These are phyloP conservation scores for Ctenoplectra terminalis DNA, from an alignment of 1,140 invertebrate species.

Conservation along the genomic window DNA sequence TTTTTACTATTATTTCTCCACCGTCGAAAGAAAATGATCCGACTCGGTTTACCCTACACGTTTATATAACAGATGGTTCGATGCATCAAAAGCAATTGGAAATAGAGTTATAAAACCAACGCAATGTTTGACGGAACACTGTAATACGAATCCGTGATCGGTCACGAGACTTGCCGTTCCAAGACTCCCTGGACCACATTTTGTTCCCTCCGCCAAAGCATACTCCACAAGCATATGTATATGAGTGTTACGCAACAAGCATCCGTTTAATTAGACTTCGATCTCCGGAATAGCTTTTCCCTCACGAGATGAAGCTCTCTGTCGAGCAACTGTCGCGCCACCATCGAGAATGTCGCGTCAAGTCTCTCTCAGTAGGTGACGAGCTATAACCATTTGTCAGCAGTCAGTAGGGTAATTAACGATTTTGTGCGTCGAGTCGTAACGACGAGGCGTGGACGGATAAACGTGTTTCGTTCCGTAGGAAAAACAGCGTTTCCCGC, in stretches of 20 bases:
- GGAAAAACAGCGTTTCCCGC: neutral
- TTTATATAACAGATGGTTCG: too few species aligned
- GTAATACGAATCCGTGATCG: neutral
- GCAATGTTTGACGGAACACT: neutral
- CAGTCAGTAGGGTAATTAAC: conserved; percentile 58
- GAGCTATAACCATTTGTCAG: conserved; percentile 46
- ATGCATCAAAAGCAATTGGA: too few species aligned
- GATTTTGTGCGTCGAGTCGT: neutral
- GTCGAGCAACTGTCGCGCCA: conserved; percentile 17
- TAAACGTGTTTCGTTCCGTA: neutral
- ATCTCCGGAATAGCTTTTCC: neutral
- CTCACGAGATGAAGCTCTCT: neutral
- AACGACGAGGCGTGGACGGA: conserved; percentile 10
- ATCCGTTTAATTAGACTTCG: conserved; percentile 28
- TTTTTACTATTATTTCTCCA: too few species aligned
- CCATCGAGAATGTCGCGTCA: conserved; percentile 1
- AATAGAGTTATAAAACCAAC: too few species aligned
- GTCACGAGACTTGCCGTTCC: conserved; percentile 37
- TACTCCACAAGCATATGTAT: conserved; percentile 7
- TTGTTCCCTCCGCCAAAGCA: conserved; percentile 17
- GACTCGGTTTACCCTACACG: too few species aligned
- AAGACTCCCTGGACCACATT: conserved; percentile 18
- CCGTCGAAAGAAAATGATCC: too few species aligned
- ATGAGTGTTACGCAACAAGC: conserved; percentile 44
- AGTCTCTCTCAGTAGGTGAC: neutral